A percentile compares a stretch with the other conserved stretches of the same genome.
These are phyloP conservation scores for Agapornis roseicollis DNA, from an alignment of 2,113 vertebrate species.

Conservation along the genomic window DNA sequence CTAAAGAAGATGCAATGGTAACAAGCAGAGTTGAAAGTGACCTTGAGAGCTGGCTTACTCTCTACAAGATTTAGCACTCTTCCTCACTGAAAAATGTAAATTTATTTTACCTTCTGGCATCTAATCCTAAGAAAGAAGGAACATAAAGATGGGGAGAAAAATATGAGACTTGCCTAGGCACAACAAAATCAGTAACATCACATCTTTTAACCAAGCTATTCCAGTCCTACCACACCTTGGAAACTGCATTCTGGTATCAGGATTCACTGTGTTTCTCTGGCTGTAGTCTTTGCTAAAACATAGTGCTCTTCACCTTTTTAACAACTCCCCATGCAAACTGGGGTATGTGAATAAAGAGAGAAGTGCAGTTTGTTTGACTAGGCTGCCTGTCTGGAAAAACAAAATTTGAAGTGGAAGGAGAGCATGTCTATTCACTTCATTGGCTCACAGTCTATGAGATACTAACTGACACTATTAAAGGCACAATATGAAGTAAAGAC, in stretches of 20 bases:
- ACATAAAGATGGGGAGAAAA: neutral
- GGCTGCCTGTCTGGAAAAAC: neutral
- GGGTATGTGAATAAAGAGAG: neutral
- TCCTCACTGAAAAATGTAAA: neutral
- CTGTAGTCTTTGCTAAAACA: neutral
- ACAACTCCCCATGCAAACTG: neutral
- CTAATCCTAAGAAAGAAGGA: neutral
- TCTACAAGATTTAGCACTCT: neutral
- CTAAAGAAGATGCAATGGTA: neutral
- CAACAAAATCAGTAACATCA: neutral
- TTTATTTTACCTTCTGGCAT: neutral
- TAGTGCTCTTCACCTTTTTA: neutral
- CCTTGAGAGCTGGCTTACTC: neutral
- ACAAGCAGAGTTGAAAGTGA: neutral
- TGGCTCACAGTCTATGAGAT: neutral
- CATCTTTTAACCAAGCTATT: neutral
- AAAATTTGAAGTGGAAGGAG: neutral
- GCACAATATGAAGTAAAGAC: neutral
- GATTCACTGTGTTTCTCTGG: neutral
- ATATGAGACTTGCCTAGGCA: neutral
- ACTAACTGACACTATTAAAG: neutral
- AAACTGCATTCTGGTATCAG: neutral
- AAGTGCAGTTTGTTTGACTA: neutral
- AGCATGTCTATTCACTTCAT: neutral
- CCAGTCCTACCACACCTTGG: neutral